Conservation (phyloP, 2,888 invertebrate species). For the Drosophila vallismaia region DNA sequence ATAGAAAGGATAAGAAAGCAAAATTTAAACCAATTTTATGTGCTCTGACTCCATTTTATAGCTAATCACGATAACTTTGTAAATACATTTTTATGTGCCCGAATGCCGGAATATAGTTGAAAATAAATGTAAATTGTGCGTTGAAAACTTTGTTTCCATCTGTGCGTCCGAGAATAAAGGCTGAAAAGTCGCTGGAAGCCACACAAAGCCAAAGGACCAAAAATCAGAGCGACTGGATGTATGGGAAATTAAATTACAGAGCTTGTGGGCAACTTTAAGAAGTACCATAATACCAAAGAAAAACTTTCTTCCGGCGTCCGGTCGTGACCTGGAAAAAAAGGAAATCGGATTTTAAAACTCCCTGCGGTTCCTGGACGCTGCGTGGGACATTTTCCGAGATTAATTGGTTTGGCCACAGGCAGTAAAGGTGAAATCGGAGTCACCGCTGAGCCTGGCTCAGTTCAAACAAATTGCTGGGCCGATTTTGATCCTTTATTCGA, state of each 20-base stretch:
- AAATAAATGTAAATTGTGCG: slow-evolving; percentile 65
- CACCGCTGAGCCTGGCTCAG: slow-evolving; percentile 34
- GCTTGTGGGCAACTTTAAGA: slow-evolving; percentile 44
- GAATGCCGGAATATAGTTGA: slow-evolving; percentile 44
- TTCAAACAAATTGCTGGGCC: slow-evolving; percentile 41
- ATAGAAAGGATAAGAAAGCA: neutral
- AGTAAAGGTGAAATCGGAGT: slow-evolving; percentile 49
- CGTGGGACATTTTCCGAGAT: slow-evolving; percentile 46
- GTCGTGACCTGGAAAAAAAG: slow-evolving; percentile 42
- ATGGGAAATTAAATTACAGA: slow-evolving; percentile 46
- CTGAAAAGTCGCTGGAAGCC: slow-evolving; percentile 4
- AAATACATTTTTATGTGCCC: slow-evolving; percentile 59
- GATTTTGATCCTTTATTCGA: slow-evolving; percentile 32
- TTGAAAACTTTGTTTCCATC: slow-evolving; percentile 40
- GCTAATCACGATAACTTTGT: slow-evolving; percentile 43
- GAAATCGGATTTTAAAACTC: slow-evolving; percentile 29
- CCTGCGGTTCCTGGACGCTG: slow-evolving; percentile 27
- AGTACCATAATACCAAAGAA: neutral
- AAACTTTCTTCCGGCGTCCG: slow-evolving; percentile 28
- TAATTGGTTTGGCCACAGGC: slow-evolving; percentile 57
- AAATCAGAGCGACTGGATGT: slow-evolving; percentile 7
- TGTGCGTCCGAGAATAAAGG: neutral
- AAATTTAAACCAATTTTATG: slow-evolving; percentile 6
- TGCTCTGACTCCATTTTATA: slow-evolving; percentile 24
- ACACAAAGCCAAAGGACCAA: neutral